phyloP scores from a whole-genome alignment of 2,888 invertebrate species.

The Drosophila acutilabella region DNA sequence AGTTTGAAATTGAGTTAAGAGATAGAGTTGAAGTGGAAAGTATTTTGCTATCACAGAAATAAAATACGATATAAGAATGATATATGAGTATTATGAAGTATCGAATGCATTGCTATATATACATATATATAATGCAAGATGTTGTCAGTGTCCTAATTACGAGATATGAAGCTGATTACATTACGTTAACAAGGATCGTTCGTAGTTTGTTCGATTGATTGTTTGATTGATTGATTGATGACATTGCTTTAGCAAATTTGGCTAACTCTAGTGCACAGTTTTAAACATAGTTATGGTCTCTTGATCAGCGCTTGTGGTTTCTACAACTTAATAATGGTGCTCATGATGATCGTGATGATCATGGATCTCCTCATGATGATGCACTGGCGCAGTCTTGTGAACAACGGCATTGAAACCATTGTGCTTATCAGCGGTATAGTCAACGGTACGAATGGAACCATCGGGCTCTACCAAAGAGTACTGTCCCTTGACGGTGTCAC shows the following conservation, averaged over 20 bases:
- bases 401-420: constrained; percentile 85
- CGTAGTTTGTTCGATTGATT: constrained; percentile 35
- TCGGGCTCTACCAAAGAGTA: constrained; percentile 90
- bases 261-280: constrained; percentile 69
- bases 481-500: constrained; percentile 88
- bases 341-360: constrained; percentile 61
- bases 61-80: constrained; percentile 68
- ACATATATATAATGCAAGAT: constrained; percentile 34
- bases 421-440: constrained; percentile 85
- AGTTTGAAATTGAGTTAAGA: constrained; percentile 29
- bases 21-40: constrained; percentile 48
- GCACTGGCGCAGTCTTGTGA: constrained; percentile 85
- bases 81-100: constrained; percentile 67
- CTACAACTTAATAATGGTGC: constrained; percentile 64
- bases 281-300: constrained; percentile 54
- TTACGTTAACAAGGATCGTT: constrained; percentile 60
- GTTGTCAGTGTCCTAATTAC: constrained; percentile 75
- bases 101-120: constrained; percentile 30
- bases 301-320: constrained; percentile 23
- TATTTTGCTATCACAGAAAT: constrained; percentile 79
- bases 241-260: constrained; percentile 63
- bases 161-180: constrained; percentile 78
- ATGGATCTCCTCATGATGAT: constrained; percentile 81
- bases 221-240: constrained; percentile 32
- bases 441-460: constrained; percentile 89